Evolutionary conservation across 2,113 vertebrate species (phyloP).

Genomic region (Pachycephala philippinensis): DNA sequence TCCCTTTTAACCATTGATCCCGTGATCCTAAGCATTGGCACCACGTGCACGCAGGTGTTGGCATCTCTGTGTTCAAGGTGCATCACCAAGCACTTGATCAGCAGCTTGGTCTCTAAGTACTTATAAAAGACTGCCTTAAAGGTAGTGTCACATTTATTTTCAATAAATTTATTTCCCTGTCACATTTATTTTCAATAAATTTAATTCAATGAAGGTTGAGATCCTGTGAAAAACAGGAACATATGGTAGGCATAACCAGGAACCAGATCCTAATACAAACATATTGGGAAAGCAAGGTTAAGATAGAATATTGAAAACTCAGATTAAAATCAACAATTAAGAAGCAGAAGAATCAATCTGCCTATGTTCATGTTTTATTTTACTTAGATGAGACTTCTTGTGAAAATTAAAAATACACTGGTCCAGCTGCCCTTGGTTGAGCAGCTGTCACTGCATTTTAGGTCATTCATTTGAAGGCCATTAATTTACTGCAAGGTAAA

Average conservation of each 20-base stretch:
- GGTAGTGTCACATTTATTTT: not conserved
- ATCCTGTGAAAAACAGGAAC: not conserved
- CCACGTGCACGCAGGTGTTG: not conserved
- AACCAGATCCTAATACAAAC: not conserved
- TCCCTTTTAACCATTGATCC: not conserved
- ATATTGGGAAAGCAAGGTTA: not conserved
- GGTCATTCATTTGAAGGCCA: not conserved
- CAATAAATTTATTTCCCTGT: not conserved
- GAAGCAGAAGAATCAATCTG: not conserved
- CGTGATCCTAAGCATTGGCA: rapidly evolving
- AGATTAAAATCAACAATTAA: not conserved
- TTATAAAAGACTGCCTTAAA: not conserved
- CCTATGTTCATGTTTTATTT: not conserved
- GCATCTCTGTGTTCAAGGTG: not conserved
- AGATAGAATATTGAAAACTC: not conserved
- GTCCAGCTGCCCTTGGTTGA: not conserved
- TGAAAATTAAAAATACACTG: not conserved
- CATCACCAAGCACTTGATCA: not conserved
- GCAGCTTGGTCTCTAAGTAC: not conserved
- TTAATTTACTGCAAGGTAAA: not conserved
- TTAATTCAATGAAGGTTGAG: not conserved
- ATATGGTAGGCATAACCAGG: not conserved
- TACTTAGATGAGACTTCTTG: not conserved
- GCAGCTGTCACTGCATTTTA: not conserved
- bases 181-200: not conserved